Evolutionary conservation across 2,888 invertebrate genomes (phyloP), one percentile per base, ranked within the genome.

Genomic region (Lathronympha strigana): DNA sequence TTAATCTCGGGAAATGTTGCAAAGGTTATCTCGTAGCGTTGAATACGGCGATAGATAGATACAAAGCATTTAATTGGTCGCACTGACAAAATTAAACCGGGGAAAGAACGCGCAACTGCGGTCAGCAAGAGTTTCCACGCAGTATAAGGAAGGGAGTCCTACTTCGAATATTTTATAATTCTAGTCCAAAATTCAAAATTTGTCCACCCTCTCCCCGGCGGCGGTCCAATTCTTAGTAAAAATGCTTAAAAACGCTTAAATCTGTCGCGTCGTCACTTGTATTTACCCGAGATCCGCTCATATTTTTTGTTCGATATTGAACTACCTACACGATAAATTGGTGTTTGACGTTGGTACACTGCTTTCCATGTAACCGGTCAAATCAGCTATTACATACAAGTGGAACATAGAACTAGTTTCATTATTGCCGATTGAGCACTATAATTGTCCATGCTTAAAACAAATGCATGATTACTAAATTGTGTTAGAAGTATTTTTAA

Each of bases 1-100:
- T 66, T 66, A 66, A 66, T 66, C 66, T 61, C 61, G 61, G 61
- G 54, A 66, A 66, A 66, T 66, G 66, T 66, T 66, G 66, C 66
- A 66, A 66, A 66, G 66, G 66, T 66, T 66, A 66, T 66, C 66
- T 54, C 53, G 54, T 23, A 49, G 66, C 47, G 54, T 43, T 64
- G 36, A 54, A 49, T 54, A 47, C 23, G 43, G 28, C 45, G 28
- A 33, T 57, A 43, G 28, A 33, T 57, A 43, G 17, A 66, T 54
- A 43, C 33, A 45, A 43, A 50, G 50, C 50, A 19, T 57, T 43
- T 36, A 57, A 57, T 43, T 57, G 43, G 43, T 43, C 45, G n/a
- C 43, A 45, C 31, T 45, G 57, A 57, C 57, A 57, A 57, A 57
- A 45, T 57, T 45, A 45, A 31, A 57, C 31, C 31, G 13, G 19